Base-by-base conservation (phyloP, 2,797 vertebrate genomes). In the Glossophaga mutica region DNA sequence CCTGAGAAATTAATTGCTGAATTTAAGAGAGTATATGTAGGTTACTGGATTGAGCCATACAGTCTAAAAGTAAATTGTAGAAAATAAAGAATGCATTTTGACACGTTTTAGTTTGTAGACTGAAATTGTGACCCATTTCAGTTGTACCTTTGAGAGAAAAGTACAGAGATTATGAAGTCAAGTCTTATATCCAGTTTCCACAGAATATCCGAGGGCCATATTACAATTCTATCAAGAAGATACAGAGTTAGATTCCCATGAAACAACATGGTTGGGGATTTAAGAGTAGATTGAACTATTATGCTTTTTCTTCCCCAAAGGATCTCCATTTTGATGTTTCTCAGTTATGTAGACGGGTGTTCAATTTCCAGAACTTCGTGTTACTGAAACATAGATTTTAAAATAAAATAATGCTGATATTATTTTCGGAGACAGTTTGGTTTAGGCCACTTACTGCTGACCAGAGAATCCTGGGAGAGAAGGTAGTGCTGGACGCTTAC, bases 391-490 rank as follows among this genome's bases (percentile, higher is more conserved):
- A 83, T 11, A 50, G 50, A 65, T 48, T 91, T 88, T 55, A 26
- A 79, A 62, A 81, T 37, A 68, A 91, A 96, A 88, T 76, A 77
- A 8, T 70, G 48, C 87, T 95, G 32, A 15, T 34, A 67, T 26
- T 79, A 78, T 12, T 77, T 55, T 83, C 0, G 2, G 16, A 73
- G 65, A 29, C 95, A 73, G 59, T 26, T 24, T 85, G n/a, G 32
- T 92, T 92, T 95, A 90, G 74, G 62, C 12, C 37, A 46, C 12
- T 85, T 73, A 15, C 14, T 16, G 12, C 57, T 82, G 46, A 46
- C n/a, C 48, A 94, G 94, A 87, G 39, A 9, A 90, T 15, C n/a
- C 26, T 79, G 65, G 90, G 96, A 94, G 24, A 26, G 57, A 70
- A 50, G 29, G 67, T 21, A 9, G 77, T 8, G 44, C 6, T 81